Evolutionary conservation across 2,888 invertebrate species (phyloP).

Genomic region (Lasioglossum pauxillum): DNA sequence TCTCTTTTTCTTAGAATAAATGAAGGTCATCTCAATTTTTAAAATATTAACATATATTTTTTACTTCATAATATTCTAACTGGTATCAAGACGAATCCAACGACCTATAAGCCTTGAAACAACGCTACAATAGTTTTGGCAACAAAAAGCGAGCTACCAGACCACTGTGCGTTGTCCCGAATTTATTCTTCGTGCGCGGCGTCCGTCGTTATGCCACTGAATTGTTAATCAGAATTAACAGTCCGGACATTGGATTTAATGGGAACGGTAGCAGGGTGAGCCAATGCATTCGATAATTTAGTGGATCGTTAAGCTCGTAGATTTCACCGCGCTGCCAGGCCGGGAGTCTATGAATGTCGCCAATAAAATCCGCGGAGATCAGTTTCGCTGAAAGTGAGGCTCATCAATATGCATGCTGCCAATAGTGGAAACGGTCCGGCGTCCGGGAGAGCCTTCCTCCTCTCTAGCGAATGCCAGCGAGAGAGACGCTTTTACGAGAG

Average conservation of each 20-base stretch:
- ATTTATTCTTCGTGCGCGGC: constrained; percentile 46
- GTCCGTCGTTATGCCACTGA: constrained; percentile 43
- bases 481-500: constrained; percentile 31
- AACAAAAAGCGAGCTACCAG: too few species aligned
- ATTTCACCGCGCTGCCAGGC: constrained; percentile 43
- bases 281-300: constrained; percentile 56
- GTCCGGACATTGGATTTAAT: constrained; percentile 49
- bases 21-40: too few species aligned
- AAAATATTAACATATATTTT: too few species aligned
- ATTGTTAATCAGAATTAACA: constrained; percentile 60
- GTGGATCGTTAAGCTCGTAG: constrained; percentile 58
- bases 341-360: constrained; percentile 26
- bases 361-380: constrained; percentile 40
- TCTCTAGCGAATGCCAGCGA: background rate
- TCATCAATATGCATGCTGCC: constrained; percentile 29
- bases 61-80: too few species aligned
- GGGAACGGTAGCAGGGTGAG: constrained; percentile 20
- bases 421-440: background rate
- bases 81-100: too few species aligned
- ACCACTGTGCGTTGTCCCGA: constrained; percentile 17
- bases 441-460: background rate
- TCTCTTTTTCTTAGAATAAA: too few species aligned
- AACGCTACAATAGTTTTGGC: too few species aligned
- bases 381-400: constrained; percentile 17
- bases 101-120: too few species aligned